Base-by-base conservation (phyloP, 1,140 invertebrate species). In the Bombus fervidus region DNA sequence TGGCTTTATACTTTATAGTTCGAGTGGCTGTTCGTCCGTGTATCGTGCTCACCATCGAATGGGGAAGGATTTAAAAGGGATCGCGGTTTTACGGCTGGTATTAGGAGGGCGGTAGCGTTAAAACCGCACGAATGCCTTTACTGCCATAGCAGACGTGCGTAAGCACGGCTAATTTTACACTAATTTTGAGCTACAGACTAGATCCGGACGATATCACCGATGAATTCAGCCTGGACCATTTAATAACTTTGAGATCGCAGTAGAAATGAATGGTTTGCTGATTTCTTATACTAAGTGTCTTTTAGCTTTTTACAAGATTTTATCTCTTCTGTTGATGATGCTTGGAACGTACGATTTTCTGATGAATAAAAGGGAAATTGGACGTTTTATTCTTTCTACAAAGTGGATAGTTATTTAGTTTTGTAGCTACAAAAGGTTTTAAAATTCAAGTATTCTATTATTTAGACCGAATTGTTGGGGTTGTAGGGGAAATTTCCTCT, bases 1-100 rank as follows among this genome's bases (percentile, higher is more conserved):
- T 75, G 73, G 87, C 81, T 94, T 94, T 94, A 93, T 93, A 94
- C 91, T 93, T 93, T 93, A 93, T 92, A 93, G 91, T 93, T 91
- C 68, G 87, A 92, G 90, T 91, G 91, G 81, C 81, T 85, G 68
- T 53, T 43, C 76, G 83, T 59, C 28, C 53, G 88, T 84, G 78
- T 90, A 79, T 73, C 78, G 83, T 64, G 74, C 69, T 79, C 84
- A 82, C 85, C 89, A 93, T 93, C 92, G 91, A 93, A 90, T 57
- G 87, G 81, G 69, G 34, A 85, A 89, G 92, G 91, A 94, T 93
- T 94, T 93, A 91, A 92, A 94, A 93, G 92, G 93, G 92, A 93
- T 93, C 91, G 90, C 73, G 88, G 83, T 92, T 94, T 94, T 93
- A 93, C 85, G 91, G 88, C 86, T 66, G 90, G 90, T 89, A 92